Conservation (phyloP, 1,140 invertebrate species). For the Aphis craccivora region DNA sequence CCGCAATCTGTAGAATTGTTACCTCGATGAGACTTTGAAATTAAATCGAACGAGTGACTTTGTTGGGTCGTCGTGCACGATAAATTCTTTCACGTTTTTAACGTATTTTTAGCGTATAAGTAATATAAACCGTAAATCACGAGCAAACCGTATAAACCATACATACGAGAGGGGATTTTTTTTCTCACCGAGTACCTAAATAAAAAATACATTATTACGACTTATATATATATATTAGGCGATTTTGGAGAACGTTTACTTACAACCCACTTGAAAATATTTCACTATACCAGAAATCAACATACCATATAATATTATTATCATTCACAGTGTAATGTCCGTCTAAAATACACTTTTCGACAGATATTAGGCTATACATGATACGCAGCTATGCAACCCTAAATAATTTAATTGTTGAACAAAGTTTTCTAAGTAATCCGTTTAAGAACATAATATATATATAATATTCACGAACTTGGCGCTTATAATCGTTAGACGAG, state of each 20-base stretch:
- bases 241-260: neutral
- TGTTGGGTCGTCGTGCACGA: neutral
- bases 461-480: neutral
- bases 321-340: neutral
- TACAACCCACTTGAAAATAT: neutral
- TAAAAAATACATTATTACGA: neutral
- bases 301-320: neutral
- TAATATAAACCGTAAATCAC: neutral
- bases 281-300: neutral
- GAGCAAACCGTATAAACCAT: neutral
- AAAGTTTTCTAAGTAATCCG: neutral
- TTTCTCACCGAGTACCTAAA: neutral
- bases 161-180: neutral
- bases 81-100: neutral
- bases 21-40: neutral
- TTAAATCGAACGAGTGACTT: neutral
- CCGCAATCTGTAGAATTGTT: neutral
- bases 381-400: neutral
- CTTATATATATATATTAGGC: neutral
- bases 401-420: slow-evolving; percentile 18
- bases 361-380: neutral
- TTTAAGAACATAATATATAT: neutral
- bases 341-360: neutral
- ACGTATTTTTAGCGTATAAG: neutral
- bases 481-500: neutral